Conservation (phyloP, 2,888 invertebrate species). For the Buathra laborator region DNA sequence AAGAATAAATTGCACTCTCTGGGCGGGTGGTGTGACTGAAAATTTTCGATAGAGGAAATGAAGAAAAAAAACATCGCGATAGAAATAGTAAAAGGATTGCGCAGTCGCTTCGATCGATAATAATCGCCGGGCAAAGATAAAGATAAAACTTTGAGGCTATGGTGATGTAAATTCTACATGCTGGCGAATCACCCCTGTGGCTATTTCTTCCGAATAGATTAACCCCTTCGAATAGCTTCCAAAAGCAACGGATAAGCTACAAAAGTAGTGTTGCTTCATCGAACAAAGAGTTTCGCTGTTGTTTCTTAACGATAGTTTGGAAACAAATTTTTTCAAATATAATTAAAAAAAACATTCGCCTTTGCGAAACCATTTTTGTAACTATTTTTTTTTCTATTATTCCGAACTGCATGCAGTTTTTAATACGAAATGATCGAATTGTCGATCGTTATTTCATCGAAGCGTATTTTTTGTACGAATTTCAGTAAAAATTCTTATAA, state of each 20-base stretch:
- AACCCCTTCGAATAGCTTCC: background rate
- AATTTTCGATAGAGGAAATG: conserved; percentile 34
- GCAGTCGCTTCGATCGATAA: background rate
- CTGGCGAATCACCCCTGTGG: background rate
- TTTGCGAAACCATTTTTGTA: too few relatives aligned
- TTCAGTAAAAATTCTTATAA: too few relatives aligned
- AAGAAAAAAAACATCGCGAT: background rate
- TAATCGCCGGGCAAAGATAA: background rate
- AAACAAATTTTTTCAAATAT: too few relatives aligned
- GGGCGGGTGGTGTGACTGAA: conserved; percentile 96
- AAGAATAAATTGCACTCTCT: conserved; percentile 98
- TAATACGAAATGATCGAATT: too few relatives aligned
- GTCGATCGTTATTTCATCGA: too few relatives aligned
- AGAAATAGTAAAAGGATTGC: background rate
- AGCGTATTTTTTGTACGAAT: too few relatives aligned
- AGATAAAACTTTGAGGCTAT: conserved; percentile 13
- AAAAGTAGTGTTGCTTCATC: background rate
- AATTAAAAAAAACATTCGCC: too few relatives aligned
- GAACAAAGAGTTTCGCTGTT: background rate
- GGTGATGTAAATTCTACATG: conserved; percentile 10
- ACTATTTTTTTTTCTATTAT: too few relatives aligned
- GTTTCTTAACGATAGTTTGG: background rate
- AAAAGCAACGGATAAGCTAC: too few relatives aligned
- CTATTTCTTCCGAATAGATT: background rate
- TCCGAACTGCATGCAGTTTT: too few relatives aligned